A percentile compares a stretch with the other conserved stretches of the same genome.
These are phyloP conservation scores for Aurelia sp. DNA, from an alignment of 30 jellyfish, hydroid and myxozoan genomes.

Conservation along the genomic window DNA sequence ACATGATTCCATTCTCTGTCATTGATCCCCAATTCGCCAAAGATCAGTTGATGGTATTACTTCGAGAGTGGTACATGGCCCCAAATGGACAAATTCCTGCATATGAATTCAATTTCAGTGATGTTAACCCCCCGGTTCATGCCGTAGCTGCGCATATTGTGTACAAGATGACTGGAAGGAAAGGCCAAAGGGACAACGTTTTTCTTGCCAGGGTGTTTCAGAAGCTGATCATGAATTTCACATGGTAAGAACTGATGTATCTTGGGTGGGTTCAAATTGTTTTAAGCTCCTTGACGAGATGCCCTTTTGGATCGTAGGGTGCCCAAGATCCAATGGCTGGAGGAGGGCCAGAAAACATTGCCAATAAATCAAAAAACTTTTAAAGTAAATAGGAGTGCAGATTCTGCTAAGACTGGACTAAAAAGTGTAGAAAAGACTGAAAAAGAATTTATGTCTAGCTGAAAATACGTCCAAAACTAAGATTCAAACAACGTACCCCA, in stretches of 20 bases:
- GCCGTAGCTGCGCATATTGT: constrained; percentile 83
- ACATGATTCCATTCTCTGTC: constrained; percentile 89
- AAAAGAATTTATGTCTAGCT: no score
- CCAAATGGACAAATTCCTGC: constrained; percentile 98
- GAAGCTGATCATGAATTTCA: constrained; percentile 89
- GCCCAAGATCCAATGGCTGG: no score
- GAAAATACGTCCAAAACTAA: no score
- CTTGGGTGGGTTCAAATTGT: neutral
- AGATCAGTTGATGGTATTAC: constrained; percentile 71
- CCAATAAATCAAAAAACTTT: no score
- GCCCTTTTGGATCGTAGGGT: no score
- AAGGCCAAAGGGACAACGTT: constrained; percentile 79
- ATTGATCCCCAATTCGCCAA: constrained; percentile 88
- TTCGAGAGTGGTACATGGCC: constrained; percentile 96
- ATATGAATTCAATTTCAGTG: constrained; percentile 90
- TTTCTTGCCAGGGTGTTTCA: constrained; percentile 91
- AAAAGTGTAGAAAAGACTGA: no score
- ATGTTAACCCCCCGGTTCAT: constrained; percentile 97
- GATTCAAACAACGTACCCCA: no score
- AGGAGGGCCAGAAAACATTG: no score
- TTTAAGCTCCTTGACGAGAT: no score
- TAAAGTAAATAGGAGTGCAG: no score
- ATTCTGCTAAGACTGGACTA: no score
- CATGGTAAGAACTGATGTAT: constrained; percentile 63
- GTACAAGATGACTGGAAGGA: constrained; percentile 85